A percentile compares a stretch with the other conserved stretches of the same genome.
These are phyloP conservation scores for Xanthia icteritia DNA, from an alignment of 2,888 invertebrate genomes.

Conservation along the genomic window DNA sequence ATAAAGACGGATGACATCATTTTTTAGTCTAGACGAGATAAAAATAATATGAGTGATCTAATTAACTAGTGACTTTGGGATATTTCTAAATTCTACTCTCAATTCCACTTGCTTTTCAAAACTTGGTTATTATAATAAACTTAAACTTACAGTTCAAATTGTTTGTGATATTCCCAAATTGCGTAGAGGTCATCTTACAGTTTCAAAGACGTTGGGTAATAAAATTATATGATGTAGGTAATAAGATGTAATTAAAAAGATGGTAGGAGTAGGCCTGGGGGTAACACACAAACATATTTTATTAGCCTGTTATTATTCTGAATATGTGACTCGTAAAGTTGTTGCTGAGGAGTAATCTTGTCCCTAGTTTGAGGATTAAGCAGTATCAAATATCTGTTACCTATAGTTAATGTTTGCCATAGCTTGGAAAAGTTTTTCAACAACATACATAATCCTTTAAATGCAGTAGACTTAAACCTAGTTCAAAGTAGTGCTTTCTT, in stretches of 20 bases:
- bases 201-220: conserved; percentile 9
- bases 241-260: conserved; percentile 24
- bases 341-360: neutral
- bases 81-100: conserved; percentile 15
- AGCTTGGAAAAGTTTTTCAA: neutral
- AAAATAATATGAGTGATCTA: conserved; percentile 35
- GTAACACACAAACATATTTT: conserved; percentile 16
- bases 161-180: conserved; percentile 1
- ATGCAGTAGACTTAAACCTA: neutral
- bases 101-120: conserved; percentile 29
- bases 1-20: conserved; percentile 13
- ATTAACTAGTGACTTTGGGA: conserved; percentile 28
- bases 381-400: too few species aligned
- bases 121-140: conserved; percentile 43
- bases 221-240: conserved; percentile 2
- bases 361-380: neutral
- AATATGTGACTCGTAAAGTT: conserved; percentile 4
- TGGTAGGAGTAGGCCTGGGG: neutral
- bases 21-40: conserved; percentile 34
- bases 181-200: conserved; percentile 16
- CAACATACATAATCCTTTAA: neutral
- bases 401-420: neutral
- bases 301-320: conserved; percentile 21
- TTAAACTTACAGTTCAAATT: conserved; percentile 24
- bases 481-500: neutral